Percentiles rank a stretch among this genome's conserved stretches.
Evolutionary conservation across 2,888 invertebrate genomes (phyloP).

Genomic region (Horisme vitalbata): DNA sequence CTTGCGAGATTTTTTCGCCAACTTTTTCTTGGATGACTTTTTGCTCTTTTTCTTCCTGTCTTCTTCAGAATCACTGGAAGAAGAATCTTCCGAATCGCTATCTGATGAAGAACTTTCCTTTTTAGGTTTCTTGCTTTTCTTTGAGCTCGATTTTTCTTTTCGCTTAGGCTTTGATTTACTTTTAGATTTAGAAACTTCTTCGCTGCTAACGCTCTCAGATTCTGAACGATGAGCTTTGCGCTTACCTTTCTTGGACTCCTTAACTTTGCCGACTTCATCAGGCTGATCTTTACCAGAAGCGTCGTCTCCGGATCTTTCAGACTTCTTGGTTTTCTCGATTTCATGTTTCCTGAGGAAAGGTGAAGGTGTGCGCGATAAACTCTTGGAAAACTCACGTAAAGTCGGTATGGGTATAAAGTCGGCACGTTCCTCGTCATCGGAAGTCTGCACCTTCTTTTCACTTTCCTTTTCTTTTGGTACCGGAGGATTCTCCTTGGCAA

Average conservation of each 20-base stretch:
- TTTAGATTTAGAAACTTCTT: constrained; percentile 68
- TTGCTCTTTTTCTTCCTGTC: constrained; percentile 78
- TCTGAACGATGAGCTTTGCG: constrained; percentile 79
- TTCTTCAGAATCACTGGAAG: constrained; percentile 77
- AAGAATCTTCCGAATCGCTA: constrained; percentile 77
- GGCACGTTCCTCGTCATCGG: constrained; percentile 71
- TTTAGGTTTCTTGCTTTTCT: constrained; percentile 76
- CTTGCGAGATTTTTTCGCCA: constrained; percentile 74
- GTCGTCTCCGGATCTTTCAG: constrained; percentile 70
- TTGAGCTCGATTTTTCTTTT: constrained; percentile 82
- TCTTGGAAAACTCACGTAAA: constrained; percentile 85
- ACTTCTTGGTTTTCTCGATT: constrained; percentile 74
- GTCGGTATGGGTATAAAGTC: constrained; percentile 67
- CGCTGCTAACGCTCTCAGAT: constrained; percentile 75
- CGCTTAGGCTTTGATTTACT: constrained; percentile 72
- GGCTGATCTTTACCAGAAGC: constrained; percentile 76
- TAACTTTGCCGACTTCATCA: constrained; percentile 50
- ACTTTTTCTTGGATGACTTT: constrained; percentile 71
- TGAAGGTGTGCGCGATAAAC: constrained; percentile 93
- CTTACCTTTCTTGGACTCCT: constrained; percentile 69
- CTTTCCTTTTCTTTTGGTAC: constrained; percentile 53
- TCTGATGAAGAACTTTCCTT: constrained; percentile 77
- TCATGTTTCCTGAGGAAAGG: constrained; percentile 90
- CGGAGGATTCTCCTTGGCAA: constrained; percentile 62
- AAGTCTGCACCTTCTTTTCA: constrained; percentile 57